A percentile compares a stretch with the other conserved stretches of the same genome.
phyloP scores from a whole-genome alignment of 2,888 invertebrate species.

The Heliconius hortense region DNA sequence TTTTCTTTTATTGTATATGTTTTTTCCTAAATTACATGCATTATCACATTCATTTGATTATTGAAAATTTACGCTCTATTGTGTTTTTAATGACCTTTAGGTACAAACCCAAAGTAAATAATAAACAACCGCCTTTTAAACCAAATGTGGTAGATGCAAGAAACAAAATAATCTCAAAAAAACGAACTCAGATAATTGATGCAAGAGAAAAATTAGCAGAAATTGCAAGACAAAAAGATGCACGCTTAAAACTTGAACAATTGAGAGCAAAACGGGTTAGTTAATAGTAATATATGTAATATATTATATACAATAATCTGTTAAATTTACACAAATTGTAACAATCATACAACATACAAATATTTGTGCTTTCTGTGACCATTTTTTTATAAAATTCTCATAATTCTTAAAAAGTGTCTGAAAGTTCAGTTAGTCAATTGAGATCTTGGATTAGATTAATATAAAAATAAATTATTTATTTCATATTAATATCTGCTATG shows the following conservation, averaged over 20 bases:
- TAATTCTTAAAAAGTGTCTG: background rate
- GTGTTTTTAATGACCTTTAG: slow-evolving; percentile 37
- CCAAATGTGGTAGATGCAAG: slow-evolving; percentile 84
- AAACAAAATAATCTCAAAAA: slow-evolving; percentile 89
- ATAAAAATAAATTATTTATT: background rate
- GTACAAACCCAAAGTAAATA: slow-evolving; percentile 45
- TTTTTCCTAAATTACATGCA: background rate
- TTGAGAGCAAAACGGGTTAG: slow-evolving; percentile 78
- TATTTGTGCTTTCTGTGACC: background rate
- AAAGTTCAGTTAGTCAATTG: background rate
- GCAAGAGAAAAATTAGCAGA: slow-evolving; percentile 90
- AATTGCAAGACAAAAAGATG: slow-evolving; percentile 89
- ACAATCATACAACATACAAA: too few relatives aligned
- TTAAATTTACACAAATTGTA: background rate
- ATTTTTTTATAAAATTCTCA: background rate
- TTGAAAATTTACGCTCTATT: background rate
- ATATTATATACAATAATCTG: background rate
- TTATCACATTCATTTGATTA: background rate
- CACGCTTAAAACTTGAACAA: slow-evolving; percentile 86
- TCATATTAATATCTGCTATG: background rate
- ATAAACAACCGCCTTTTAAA: slow-evolving; percentile 45
- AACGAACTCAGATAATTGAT: slow-evolving; percentile 88
- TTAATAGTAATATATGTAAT: slow-evolving; percentile 5
- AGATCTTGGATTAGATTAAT: background rate
- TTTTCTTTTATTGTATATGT: background rate